Conservation (phyloP, 2,797 vertebrate genomes). For the Artibeus jamaicensis region DNA sequence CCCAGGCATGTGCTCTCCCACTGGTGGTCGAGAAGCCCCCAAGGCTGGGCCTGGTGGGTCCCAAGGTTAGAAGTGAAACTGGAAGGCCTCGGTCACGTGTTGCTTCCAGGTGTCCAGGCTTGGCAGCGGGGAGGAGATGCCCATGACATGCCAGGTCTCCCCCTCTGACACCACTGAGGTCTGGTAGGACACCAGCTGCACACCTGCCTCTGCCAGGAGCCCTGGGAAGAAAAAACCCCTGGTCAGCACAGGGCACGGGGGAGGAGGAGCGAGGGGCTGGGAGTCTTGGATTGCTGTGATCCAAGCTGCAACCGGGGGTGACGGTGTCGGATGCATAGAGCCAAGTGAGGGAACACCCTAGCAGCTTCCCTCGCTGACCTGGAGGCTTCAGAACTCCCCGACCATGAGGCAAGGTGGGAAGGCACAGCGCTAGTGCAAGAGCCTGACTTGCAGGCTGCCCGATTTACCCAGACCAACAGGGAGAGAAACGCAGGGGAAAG, state of each 20-base stretch:
- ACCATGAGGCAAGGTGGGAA: neutral
- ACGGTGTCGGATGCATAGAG: neutral
- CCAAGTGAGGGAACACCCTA: too few species aligned
- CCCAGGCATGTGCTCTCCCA: neutral
- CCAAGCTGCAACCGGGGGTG: rapidly evolving
- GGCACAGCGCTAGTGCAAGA: rapidly evolving
- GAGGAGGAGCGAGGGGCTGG: rapidly evolving
- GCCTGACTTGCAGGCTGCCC: too few species aligned
- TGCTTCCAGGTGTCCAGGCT: slow-evolving; percentile 86
- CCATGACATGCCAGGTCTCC: slow-evolving; percentile 89
- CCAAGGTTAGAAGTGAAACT: slow-evolving; percentile 84
- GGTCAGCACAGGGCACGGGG: neutral
- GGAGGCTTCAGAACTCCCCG: neutral
- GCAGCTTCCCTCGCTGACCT: neutral
- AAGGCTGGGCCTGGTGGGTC: neutral
- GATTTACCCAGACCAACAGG: neutral
- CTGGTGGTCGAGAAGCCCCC: neutral
- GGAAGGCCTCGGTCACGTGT: slow-evolving; percentile 84
- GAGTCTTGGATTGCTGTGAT: neutral
- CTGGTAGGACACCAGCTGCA: slow-evolving; percentile 90
- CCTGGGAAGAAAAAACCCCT: slow-evolving; percentile 79
- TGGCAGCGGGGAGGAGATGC: slow-evolving; percentile 84
- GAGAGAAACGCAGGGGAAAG: neutral
- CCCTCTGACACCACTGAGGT: slow-evolving; percentile 81
- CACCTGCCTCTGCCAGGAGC: slow-evolving; percentile 83